These are phyloP conservation scores for Ladona fulva DNA, from an alignment of 1,140 invertebrate species.

Conservation along the genomic window DNA sequence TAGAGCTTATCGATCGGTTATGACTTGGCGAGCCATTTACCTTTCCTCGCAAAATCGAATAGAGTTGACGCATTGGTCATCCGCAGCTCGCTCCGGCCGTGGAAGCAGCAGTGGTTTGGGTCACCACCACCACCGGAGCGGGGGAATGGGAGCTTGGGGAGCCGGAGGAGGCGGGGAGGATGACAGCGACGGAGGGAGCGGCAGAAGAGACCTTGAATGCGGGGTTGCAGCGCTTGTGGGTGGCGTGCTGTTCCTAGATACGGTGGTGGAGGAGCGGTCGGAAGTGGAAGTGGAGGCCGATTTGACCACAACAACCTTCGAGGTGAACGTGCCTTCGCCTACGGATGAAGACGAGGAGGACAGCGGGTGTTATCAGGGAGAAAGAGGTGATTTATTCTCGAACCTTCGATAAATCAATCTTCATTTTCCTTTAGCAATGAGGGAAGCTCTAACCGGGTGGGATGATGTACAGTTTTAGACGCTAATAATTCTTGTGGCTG, in stretches of 20 bases:
- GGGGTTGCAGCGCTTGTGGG: not conserved
- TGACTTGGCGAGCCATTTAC: no score
- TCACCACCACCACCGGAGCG: slow-evolving; percentile 1
- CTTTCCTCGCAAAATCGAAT: no score
- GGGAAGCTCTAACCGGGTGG: no score
- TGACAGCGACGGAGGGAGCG: slow-evolving; percentile 41
- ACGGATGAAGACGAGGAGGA: not conserved
- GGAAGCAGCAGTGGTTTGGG: not conserved
- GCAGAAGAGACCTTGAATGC: slow-evolving; percentile 47
- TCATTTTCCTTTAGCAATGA: no score
- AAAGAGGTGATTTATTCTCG: not conserved
- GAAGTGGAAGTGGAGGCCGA: slow-evolving; percentile 50
- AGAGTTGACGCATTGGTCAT: no score
- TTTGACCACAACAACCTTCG: slow-evolving; percentile 23
- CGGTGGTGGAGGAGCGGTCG: slow-evolving; percentile 66
- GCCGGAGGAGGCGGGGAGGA: slow-evolving; percentile 46
- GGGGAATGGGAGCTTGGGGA: slow-evolving; percentile 34
- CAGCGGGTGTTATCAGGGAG: not conserved
- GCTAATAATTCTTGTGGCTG: no score
- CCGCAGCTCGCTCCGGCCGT: not conserved
- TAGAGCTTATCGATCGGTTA: no score
- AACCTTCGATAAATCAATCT: no score
- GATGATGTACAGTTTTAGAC: no score
- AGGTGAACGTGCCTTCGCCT: slow-evolving; percentile 32
- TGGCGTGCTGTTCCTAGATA: slow-evolving; percentile 44